Base-by-base conservation (phyloP, 30 jellyfish, hydroid and myxozoan genomes). In the Nemopilema nomurai region DNA sequence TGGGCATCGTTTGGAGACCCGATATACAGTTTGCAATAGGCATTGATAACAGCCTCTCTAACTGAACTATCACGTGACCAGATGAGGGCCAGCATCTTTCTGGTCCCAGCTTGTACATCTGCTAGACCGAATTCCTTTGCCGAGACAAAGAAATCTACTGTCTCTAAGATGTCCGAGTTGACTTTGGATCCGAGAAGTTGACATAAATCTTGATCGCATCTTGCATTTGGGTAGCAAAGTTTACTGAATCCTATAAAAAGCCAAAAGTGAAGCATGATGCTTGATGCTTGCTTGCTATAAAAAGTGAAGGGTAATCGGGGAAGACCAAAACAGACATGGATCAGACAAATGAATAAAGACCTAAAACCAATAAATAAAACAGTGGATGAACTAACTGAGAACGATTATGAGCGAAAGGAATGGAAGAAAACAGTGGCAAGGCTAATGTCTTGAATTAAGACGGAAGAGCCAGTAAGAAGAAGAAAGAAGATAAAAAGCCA, bases 1-100 rank as follows among this genome's bases (percentile, higher is more conserved):
- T 66, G 75, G 72, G 84, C 74, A 31, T 82, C 92, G n/a, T 77
- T 64, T n/a, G 88, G 51, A 4, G 83, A 67, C 21, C 88, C 97
- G 49, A 93, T 83, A 57, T 93, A 93, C 66, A 93, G 73, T 31
- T 88, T 74, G 71, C 86, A 82, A 76, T 89, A 96, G 1, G 98
- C 98, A 49, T 83, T 80, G 69, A 96, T 91, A 25, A 90, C 97
- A 76, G 98, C 91, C 70, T 90, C 96, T 76, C 87, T 96, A 1
- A 96, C 92, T 21, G 74, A 83, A 32, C 90, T 49, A 77, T 96
- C 99, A 32, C 92, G 83, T 65, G 99, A 90, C 99, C 99, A 96
- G 25, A 96, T 63, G 20, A 96, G 87, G n/a, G 96, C 85, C 57
- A 92, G 91, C 97, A 96, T 90, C 50, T 89, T 87, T 31, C 97